Percentiles rank a stretch among this genome's conserved stretches.
These are phyloP conservation scores for Artemisiospiza belli DNA, from an alignment of 2,113 vertebrate species.

Conservation along the genomic window DNA sequence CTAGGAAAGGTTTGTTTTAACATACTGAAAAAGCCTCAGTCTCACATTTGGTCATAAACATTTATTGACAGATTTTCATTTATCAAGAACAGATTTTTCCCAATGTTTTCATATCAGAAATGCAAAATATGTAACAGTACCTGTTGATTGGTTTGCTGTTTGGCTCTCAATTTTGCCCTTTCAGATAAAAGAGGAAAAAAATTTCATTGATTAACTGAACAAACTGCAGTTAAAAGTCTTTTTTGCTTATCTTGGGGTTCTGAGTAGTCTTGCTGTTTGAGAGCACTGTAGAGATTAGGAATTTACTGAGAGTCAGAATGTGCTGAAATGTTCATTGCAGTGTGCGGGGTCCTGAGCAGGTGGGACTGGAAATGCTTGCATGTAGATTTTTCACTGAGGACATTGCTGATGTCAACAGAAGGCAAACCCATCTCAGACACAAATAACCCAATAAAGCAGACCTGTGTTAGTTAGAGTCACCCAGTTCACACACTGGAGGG, in stretches of 20 bases:
- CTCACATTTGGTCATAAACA: background rate
- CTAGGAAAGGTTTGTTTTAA: background rate
- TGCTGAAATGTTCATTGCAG: background rate
- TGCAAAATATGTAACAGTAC: background rate
- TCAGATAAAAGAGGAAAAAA: background rate
- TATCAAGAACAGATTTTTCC: background rate
- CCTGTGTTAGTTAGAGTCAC: background rate
- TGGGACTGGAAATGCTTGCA: slow-evolving; percentile 5
- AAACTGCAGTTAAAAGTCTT: background rate
- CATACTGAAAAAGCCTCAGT: background rate
- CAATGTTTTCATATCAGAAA: background rate
- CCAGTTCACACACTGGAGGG: background rate
- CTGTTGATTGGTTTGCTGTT: background rate
- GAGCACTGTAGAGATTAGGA: background rate
- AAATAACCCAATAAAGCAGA: background rate
- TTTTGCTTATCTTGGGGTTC: background rate
- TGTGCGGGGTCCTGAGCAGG: background rate
- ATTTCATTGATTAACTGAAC: background rate
- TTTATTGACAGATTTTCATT: background rate
- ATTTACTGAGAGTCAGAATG: background rate
- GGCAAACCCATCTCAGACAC: background rate
- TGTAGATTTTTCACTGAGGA: background rate
- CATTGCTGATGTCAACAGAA: slow-evolving; percentile 47
- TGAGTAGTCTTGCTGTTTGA: background rate
- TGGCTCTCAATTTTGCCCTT: background rate